These are phyloP conservation scores for Cydia splendana DNA, from an alignment of 1,140 invertebrate species.

Conservation along the genomic window DNA sequence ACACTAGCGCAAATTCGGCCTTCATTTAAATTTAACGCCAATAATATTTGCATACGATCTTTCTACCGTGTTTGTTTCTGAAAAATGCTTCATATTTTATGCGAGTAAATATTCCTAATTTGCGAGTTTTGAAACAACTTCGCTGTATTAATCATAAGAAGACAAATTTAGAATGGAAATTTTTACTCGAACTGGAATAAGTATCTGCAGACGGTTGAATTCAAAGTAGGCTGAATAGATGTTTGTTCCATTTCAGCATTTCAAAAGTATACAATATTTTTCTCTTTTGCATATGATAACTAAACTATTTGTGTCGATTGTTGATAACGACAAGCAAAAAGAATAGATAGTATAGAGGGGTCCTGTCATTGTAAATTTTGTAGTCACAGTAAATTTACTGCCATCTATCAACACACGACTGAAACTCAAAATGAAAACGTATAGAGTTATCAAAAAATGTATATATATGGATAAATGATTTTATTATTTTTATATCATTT, in stretches of 20 bases:
- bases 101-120: background rate
- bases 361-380: no score
- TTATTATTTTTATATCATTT: no score
- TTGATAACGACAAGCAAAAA: no score
- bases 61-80: background rate
- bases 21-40: slow-evolving; percentile 16
- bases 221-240: background rate
- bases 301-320: no score
- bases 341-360: no score
- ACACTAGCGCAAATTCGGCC: background rate
- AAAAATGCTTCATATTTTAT: background rate
- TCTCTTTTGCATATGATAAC: no score
- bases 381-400: no score
- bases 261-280: background rate
- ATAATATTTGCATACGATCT: slow-evolving; percentile 1
- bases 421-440: no score
- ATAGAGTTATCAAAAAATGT: no score
- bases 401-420: no score
- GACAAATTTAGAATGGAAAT: background rate
- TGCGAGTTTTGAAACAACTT: background rate
- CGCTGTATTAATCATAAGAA: slow-evolving; percentile 1
- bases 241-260: background rate
- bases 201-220: background rate
- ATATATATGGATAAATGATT: no score
- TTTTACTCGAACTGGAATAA: background rate